Conservation (phyloP, 1,140 invertebrate genomes). For the Drosophila rufa region DNA sequence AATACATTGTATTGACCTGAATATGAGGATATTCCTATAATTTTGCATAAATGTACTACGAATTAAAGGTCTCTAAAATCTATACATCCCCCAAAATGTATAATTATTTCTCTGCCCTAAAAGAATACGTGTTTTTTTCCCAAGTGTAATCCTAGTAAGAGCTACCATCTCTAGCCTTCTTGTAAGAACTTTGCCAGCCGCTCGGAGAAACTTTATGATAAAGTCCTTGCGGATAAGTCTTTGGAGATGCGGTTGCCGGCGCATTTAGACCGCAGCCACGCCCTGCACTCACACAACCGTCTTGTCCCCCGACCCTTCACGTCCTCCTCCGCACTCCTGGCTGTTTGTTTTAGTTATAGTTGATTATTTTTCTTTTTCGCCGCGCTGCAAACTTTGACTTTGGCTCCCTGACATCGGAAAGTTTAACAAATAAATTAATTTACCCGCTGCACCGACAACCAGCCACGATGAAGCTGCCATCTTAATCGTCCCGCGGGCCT, state of each 20-base stretch:
- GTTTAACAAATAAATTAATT: conserved; percentile 83
- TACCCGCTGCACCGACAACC: conserved; percentile 45
- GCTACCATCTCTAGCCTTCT: conserved; percentile 10
- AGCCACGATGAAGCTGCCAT: conserved; percentile 27
- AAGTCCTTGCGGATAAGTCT: conserved; percentile 61
- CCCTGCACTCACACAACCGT: conserved; percentile 10
- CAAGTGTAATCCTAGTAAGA: conserved; percentile 7
- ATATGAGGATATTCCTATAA: too few species aligned
- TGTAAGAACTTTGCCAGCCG: conserved; percentile 18
- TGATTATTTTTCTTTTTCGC: conserved; percentile 43
- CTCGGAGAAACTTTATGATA: conserved; percentile 49
- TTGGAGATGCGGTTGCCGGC: conserved; percentile 41
- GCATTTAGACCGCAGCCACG: conserved; percentile 39
- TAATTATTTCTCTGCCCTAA: background rate
- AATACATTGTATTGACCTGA: too few species aligned
- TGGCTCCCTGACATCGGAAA: conserved; percentile 60
- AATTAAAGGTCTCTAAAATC: background rate
- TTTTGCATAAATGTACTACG: too few species aligned
- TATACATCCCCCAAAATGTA: background rate
- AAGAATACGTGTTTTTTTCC: background rate
- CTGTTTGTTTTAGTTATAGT: conserved; percentile 53
- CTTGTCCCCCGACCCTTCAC: too few species aligned
- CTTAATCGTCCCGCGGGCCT: conserved; percentile 61
- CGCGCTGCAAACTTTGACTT: conserved; percentile 67
- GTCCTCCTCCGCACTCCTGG: background rate